These are phyloP conservation scores for Poecilia picta DNA, from an alignment of 2,797 vertebrate species.

Conservation along the genomic window DNA sequence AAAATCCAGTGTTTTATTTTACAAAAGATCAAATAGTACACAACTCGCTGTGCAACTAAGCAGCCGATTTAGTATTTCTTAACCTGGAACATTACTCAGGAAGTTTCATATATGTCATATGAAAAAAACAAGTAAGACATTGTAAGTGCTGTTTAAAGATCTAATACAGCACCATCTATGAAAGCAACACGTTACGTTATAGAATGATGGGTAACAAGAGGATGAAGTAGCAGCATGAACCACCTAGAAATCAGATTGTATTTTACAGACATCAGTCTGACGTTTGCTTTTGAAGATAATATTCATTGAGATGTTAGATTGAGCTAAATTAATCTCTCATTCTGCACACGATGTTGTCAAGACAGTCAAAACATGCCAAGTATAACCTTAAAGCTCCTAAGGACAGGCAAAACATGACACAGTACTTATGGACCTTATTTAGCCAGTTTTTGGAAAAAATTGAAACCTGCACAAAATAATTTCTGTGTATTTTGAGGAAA, in stretches of 20 bases:
- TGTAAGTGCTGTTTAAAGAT: neutral
- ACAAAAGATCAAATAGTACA: neutral
- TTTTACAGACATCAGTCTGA: neutral
- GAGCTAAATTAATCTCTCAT: neutral
- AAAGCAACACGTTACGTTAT: neutral
- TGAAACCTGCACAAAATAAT: neutral
- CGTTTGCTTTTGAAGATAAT: neutral
- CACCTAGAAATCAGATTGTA: neutral
- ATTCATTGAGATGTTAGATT: neutral
- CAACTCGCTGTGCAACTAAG: neutral
- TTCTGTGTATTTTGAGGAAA: neutral
- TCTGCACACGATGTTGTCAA: neutral
- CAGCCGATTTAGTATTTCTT: neutral
- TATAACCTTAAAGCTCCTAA: neutral
- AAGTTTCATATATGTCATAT: neutral
- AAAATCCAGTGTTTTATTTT: neutral
- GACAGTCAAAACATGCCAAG: neutral
- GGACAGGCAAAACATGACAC: neutral
- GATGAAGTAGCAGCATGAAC: neutral
- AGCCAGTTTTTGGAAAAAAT: neutral
- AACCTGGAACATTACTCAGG: neutral
- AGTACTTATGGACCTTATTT: neutral
- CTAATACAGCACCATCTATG: neutral
- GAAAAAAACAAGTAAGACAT: neutral
- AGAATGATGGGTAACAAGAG: neutral